Conservation (phyloP, 2,113 vertebrate genomes). For the Erythrolamprus reginae region DNA sequence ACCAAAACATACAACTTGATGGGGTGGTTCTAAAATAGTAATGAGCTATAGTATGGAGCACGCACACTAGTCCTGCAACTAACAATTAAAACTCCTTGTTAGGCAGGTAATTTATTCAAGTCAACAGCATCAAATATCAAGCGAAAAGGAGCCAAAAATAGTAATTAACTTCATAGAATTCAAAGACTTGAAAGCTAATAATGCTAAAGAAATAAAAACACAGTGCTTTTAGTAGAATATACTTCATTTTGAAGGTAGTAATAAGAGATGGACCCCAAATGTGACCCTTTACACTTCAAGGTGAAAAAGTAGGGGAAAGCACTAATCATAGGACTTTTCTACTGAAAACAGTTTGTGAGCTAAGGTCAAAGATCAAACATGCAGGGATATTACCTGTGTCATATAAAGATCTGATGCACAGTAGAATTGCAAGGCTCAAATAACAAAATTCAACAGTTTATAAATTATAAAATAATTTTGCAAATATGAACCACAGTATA, state of each 20-base stretch:
- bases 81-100: constrained; percentile 71
- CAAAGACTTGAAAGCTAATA: constrained; percentile 68
- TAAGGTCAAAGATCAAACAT: constrained; percentile 74
- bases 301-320: constrained; percentile 66
- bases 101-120: constrained; percentile 70
- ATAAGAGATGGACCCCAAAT: constrained; percentile 70
- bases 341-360: constrained; percentile 70
- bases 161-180: constrained; percentile 70
- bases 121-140: constrained; percentile 68
- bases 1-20: constrained; percentile 44
- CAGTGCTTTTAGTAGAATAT: constrained; percentile 66
- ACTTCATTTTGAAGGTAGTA: constrained; percentile 71
- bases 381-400: constrained; percentile 55
- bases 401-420: constrained; percentile 63
- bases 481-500: constrained; percentile 28
- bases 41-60: constrained; percentile 42
- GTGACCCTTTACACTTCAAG: constrained; percentile 73
- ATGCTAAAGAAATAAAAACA: constrained; percentile 76
- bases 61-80: constrained; percentile 56
- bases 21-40: constrained; percentile 61
- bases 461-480: constrained; percentile 58
- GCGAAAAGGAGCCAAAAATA: constrained; percentile 65
- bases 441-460: constrained; percentile 56
- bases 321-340: constrained; percentile 78
- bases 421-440: constrained; percentile 66